Base-by-base conservation (phyloP, 37 sponge, comb jelly and placozoan genomes). In the Chondrilla cf. caribensis region DNA sequence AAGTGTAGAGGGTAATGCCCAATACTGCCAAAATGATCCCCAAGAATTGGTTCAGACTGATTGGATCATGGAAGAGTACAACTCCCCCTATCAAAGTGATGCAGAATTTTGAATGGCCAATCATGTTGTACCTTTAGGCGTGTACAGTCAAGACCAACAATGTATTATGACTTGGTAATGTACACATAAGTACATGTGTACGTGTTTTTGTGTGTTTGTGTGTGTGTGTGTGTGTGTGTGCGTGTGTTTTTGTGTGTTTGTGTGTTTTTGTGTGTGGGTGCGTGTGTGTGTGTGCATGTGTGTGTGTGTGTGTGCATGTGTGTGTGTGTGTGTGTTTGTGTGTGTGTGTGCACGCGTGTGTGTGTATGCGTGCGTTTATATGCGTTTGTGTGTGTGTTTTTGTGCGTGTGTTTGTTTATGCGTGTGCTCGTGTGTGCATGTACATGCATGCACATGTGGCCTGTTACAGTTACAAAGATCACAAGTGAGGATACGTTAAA, bases 81-180 rank as follows among this genome's bases (percentile, higher is more conserved):
- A 71, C 82, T 21, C 93, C 93, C 18, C 89, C 89, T 19, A 92
- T 18, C n/a, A 92, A 81, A 65, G 93, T 92, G 42, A 92, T 59
- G 55, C 87, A 88, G 79, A 92, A 92, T 79, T 92, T 92, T 26
- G 78, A 84, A 68, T 92, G 93, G 18, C 93, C 93, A 5, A 89
- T 60, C 93, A 93, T 93, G 81, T 89, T 89, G 60, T 93, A 93
- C 6, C 90, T 89, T 38, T 37, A n/a, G 15, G 22, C 19, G 22
- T 60, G 38, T 17, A 64, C 66, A n/a, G n/a, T n/a, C n/a, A 55
- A 55, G 58, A 55, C 18, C 58, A 55, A 55, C 18, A 55, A 55
- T 55, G 58, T 21, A 55, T 21, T 55, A 18, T 55, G 18, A 55
- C 15, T 15, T 55, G 58, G 58, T 55, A 18, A 18, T n/a, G n/a